Evolutionary conservation across 2,888 invertebrate species (phyloP).

Genomic region (Heliconius cydno): DNA sequence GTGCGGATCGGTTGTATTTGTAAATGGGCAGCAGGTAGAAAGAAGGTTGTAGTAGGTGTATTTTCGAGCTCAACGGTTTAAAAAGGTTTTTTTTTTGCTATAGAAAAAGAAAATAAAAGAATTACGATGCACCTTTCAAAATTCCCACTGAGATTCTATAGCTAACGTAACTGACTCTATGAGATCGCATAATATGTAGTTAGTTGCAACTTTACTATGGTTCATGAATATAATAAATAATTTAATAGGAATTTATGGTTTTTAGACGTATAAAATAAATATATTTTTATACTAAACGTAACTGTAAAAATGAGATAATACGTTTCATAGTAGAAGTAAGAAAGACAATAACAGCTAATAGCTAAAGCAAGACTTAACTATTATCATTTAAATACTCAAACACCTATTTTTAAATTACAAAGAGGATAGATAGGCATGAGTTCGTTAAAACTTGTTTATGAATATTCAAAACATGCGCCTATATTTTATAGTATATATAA

Average conservation of each 20-base stretch:
- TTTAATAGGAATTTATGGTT: background rate
- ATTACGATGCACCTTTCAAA: constrained; percentile 71
- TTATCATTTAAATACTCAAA: constrained; percentile 18
- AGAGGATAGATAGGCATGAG: constrained; percentile 17
- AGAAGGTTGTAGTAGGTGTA: constrained; percentile 74
- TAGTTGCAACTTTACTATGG: background rate
- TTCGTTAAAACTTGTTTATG: constrained; percentile 42
- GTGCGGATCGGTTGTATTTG: constrained; percentile 74
- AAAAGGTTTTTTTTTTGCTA: constrained; percentile 61
- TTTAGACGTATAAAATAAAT: background rate
- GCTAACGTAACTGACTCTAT: constrained; percentile 17
- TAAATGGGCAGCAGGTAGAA: constrained; percentile 80
- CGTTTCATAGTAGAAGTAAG: background rate
- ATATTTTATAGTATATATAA: constrained; percentile 41
- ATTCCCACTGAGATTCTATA: constrained; percentile 65
- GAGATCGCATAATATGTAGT: constrained; percentile 17
- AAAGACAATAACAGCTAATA: background rate
- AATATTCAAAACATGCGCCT: constrained; percentile 45
- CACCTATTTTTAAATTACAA: constrained; percentile 14
- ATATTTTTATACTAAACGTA: background rate
- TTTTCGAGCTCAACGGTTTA: constrained; percentile 68
- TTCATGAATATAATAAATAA: background rate
- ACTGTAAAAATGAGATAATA: background rate
- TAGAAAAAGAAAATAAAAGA: constrained; percentile 54
- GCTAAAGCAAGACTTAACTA: background rate